Percentiles rank a stretch among this genome's conserved stretches.
These are phyloP conservation scores for Stenodera caucasica DNA, from an alignment of 2,888 invertebrate genomes.

Conservation along the genomic window DNA sequence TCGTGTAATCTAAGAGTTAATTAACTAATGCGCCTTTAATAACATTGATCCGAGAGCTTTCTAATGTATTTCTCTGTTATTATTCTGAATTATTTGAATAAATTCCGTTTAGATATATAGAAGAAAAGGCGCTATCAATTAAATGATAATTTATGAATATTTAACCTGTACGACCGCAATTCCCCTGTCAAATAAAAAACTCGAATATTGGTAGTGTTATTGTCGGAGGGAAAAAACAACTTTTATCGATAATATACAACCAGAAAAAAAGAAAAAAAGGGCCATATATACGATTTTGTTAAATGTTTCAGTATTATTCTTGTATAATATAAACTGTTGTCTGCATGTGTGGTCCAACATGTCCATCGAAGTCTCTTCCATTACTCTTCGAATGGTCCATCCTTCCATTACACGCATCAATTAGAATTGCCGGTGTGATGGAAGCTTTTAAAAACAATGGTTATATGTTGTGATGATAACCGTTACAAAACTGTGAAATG, in stretches of 20 bases:
- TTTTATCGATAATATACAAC: background rate
- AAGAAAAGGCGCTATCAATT: background rate
- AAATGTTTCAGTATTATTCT: background rate
- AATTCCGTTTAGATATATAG: background rate
- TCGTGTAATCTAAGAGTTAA: too few species aligned
- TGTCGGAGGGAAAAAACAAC: background rate
- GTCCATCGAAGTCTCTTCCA: background rate
- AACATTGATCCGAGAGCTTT: too few species aligned
- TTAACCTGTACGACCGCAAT: background rate
- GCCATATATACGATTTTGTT: background rate
- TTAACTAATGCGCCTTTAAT: too few species aligned
- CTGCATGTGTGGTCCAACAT: conserved; percentile 7
- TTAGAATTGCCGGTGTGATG: background rate
- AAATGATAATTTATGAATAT: background rate
- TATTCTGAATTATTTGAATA: background rate
- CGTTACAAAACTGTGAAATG: conserved; percentile 5
- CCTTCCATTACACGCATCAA: conserved; percentile 6
- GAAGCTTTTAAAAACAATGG: too few species aligned
- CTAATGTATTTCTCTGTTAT: background rate
- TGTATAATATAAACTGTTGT: conserved; percentile 5
- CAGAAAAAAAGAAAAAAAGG: background rate
- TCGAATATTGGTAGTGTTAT: background rate
- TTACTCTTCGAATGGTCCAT: background rate
- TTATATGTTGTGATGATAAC: background rate
- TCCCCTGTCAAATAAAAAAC: conserved; percentile 1